Conservation (phyloP, 2,113 vertebrate species). For the Anas platyrhynchos region DNA sequence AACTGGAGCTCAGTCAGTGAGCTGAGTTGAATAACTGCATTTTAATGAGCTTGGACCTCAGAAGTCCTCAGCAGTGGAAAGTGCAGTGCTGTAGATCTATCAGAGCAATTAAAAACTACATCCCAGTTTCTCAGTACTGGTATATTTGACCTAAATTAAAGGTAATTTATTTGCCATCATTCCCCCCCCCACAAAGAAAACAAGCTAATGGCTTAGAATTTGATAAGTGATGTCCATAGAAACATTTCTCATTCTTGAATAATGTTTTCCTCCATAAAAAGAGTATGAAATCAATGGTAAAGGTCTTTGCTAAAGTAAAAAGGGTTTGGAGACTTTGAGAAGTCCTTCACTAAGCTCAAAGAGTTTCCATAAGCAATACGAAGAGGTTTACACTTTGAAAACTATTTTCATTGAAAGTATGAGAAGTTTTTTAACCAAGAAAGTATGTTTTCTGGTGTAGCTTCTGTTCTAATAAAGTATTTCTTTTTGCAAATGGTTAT, state of each 20-base stretch:
- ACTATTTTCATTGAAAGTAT: neutral
- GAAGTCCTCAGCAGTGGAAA: neutral
- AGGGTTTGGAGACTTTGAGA: conserved; percentile 22
- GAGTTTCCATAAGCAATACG: conserved; percentile 2
- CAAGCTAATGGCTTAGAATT: conserved; percentile 45
- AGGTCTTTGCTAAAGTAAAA: conserved; percentile 31
- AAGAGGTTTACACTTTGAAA: neutral
- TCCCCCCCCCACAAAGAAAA: conserved; percentile 21
- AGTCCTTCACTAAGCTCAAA: neutral
- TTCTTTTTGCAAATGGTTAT: conserved; percentile 1
- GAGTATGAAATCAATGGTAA: conserved; percentile 28
- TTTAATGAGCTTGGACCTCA: neutral
- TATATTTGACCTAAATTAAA: conserved; percentile 31
- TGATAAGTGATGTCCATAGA: conserved; percentile 44
- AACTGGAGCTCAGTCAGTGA: neutral
- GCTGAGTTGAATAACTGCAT: neutral
- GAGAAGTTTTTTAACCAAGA: neutral
- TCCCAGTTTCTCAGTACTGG: neutral
- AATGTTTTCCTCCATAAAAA: conserved; percentile 26
- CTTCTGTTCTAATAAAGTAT: neutral
- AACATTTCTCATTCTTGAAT: conserved; percentile 41
- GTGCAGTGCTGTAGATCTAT: neutral
- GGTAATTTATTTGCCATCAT: conserved; percentile 24
- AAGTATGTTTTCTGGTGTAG: neutral
- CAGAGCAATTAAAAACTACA: neutral